Conservation (phyloP, 2,113 vertebrate species). For the Macquaria ambigua region DNA sequence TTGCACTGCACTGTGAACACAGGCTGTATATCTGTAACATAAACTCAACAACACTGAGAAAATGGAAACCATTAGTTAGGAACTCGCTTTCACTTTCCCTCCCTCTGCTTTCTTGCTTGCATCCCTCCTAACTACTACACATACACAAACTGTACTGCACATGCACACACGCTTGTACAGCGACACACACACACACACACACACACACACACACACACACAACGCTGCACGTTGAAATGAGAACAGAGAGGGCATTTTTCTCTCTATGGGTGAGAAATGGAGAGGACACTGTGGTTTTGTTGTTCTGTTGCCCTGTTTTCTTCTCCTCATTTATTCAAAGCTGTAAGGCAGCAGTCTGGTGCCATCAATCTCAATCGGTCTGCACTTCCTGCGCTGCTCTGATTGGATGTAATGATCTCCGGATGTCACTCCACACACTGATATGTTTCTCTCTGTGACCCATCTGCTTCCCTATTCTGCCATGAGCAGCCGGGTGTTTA, state of each 20-base stretch:
- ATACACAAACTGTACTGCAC: background rate
- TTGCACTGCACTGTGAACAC: background rate
- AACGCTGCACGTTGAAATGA: slow-evolving; percentile 6
- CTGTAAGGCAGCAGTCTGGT: slow-evolving; percentile 70
- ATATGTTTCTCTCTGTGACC: slow-evolving; percentile 74
- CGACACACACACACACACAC: background rate
- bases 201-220: background rate
- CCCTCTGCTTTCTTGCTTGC: background rate
- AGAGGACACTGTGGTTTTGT: slow-evolving; percentile 71
- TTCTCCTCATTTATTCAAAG: slow-evolving; percentile 77
- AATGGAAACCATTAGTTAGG: slow-evolving; percentile 22
- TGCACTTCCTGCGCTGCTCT: slow-evolving; percentile 74
- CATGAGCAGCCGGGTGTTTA: slow-evolving; percentile 68
- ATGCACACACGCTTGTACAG: background rate
- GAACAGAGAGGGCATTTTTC: slow-evolving; percentile 63
- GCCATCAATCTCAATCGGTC: slow-evolving; percentile 79
- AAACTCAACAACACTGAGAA: slow-evolving; percentile 1
- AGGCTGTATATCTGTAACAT: slow-evolving; percentile 12
- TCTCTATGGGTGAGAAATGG: slow-evolving; percentile 59
- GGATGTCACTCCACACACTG: slow-evolving; percentile 73
- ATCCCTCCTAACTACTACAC: background rate
- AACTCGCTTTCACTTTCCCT: background rate
- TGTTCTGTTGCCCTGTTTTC: slow-evolving; percentile 71
- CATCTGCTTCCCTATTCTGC: slow-evolving; percentile 71
- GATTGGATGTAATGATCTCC: slow-evolving; percentile 83